These are phyloP conservation scores for Mormyrops boulengeri DNA, from an alignment of 2,797 vertebrate genomes.

Conservation along the genomic window DNA sequence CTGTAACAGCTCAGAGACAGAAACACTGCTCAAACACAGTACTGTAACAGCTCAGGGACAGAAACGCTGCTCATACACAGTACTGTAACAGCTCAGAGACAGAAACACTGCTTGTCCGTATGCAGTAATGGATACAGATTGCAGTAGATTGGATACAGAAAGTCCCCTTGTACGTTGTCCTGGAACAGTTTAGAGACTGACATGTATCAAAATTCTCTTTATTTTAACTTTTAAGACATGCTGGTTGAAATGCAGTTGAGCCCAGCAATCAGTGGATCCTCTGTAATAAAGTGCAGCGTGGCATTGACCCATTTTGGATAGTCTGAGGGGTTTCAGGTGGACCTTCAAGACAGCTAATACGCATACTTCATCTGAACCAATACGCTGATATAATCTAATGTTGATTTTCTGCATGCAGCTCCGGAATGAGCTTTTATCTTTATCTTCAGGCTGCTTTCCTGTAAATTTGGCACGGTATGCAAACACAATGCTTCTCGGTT, in stretches of 20 bases:
- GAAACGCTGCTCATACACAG: background rate
- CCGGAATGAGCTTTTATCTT: too few species aligned
- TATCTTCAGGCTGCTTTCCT: background rate
- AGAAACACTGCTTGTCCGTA: background rate
- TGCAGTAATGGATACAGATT: background rate
- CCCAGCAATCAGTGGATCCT: background rate
- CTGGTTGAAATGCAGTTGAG: background rate
- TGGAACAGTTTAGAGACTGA: background rate
- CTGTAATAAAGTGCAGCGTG: background rate
- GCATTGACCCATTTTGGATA: background rate
- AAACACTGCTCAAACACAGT: background rate
- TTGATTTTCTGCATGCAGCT: background rate
- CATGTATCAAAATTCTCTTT: background rate
- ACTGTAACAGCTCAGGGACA: background rate
- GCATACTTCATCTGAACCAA: background rate
- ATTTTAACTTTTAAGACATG: background rate
- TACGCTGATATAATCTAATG: background rate
- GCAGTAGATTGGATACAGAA: background rate
- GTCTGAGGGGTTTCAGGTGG: background rate
- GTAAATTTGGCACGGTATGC: background rate
- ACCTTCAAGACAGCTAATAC: background rate
- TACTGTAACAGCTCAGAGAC: background rate
- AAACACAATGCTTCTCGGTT: slow-evolving; percentile 16
- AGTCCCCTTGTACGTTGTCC: background rate
- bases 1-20: background rate